These are phyloP conservation scores for Horisme vitalbata DNA, from an alignment of 2,888 invertebrate genomes.

Conservation along the genomic window DNA sequence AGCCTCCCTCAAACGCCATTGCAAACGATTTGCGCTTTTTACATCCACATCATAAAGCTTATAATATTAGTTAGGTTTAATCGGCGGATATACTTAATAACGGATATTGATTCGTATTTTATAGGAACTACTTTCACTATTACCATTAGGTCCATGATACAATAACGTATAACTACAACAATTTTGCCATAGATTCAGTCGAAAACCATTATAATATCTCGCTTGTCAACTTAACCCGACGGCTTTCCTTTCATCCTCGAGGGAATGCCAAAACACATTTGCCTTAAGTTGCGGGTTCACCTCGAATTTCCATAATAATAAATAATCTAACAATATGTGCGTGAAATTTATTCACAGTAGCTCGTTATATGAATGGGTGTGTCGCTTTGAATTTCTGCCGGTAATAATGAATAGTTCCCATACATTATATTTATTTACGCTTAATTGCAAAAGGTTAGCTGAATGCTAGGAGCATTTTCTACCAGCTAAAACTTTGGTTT, in stretches of 20 bases:
- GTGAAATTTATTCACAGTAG: constrained; percentile 53
- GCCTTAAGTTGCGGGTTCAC: constrained; percentile 37
- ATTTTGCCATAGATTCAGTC: constrained; percentile 3
- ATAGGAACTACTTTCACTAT: too few relatives aligned
- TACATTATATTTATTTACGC: not conserved
- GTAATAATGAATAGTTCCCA: not conserved
- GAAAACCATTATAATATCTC: constrained; percentile 17
- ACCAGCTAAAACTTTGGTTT: too few relatives aligned
- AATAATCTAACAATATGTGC: constrained; percentile 43
- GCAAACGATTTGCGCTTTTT: too few relatives aligned
- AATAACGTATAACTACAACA: not conserved
- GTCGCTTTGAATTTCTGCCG: constrained; percentile 6
- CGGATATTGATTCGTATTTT: too few relatives aligned
- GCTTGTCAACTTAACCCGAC: constrained; percentile 35
- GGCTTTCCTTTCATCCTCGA: constrained; percentile 38
- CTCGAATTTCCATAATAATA: constrained; percentile 49
- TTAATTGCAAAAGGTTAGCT: not conserved
- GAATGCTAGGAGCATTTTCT: too few relatives aligned
- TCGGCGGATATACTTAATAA: too few relatives aligned
- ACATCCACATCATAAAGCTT: too few relatives aligned
- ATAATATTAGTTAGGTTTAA: too few relatives aligned
- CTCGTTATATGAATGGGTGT: constrained; percentile 39
- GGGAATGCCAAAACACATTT: constrained; percentile 47
- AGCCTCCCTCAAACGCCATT: too few relatives aligned
- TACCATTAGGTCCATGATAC: too few relatives aligned